phyloP scores from a whole-genome alignment of 2,113 vertebrate species.

The Dasyprocta punctata region DNA sequence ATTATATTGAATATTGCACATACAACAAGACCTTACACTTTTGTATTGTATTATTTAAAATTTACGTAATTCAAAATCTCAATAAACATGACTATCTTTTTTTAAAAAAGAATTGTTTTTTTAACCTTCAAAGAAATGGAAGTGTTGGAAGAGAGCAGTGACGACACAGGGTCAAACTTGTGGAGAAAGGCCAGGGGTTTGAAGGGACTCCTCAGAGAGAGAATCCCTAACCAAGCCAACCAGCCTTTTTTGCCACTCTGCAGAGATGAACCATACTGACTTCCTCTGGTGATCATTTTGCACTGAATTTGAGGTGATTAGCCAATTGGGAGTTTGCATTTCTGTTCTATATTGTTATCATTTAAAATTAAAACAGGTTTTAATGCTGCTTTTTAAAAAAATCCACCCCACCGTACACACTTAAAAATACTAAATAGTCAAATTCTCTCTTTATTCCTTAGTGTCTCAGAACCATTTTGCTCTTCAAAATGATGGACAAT shows the following conservation, averaged over 20 bases:
- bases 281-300: background rate
- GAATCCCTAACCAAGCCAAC: background rate
- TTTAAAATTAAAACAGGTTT: background rate
- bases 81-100: background rate
- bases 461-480: background rate
- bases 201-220: background rate
- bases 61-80: background rate
- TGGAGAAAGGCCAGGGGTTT: background rate
- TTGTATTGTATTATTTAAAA: background rate
- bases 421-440: background rate
- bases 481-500: conserved; percentile 22
- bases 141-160: background rate
- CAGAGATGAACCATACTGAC: background rate
- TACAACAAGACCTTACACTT: background rate
- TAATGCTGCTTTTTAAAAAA: background rate
- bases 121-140: background rate
- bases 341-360: background rate
- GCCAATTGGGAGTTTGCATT: background rate
- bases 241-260: background rate
- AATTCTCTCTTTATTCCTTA: background rate
- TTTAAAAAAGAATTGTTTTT: background rate
- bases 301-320: background rate
- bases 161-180: background rate
- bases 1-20: background rate
- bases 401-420: background rate